Evolutionary conservation across 35 echinoderm and acorn worm genomes (phyloP), one percentile per base, ranked within the genome.

Genomic region (Nesometra sesokonis): DNA sequence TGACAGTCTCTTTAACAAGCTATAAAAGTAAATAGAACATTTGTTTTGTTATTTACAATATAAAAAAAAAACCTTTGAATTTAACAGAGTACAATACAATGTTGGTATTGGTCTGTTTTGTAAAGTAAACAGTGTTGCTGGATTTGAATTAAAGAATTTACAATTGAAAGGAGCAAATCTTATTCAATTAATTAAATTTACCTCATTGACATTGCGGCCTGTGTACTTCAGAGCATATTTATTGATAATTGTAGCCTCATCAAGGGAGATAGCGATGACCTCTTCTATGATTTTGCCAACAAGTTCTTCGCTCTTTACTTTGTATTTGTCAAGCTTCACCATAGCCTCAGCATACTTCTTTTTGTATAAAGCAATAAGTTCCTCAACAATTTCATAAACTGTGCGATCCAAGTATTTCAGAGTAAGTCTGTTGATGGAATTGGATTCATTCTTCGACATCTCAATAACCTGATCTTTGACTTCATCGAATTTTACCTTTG

Each of bases 171-270:
- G n/a, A n/a, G n/a, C n/a, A n/a, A n/a, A n/a, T n/a, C n/a, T n/a
- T n/a, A n/a, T n/a, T n/a, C 38, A 43, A 43, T 43, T 43, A 43
- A 43, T 7, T 15, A 4, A 81, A 80, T 90, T 93, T 38, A 97
- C 94, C 83, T 93, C 88, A 35, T 90, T 78, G 19, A 90, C 34
- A n/a, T 85, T 93, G 91, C 81, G 93, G 34, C 89, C 88, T 79
- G 88, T 76, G 52, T 84, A 93, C 76, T 89, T 89, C 46, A 87
- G 31, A 32, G 87, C 81, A 47, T 93, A 93, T 34, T 79, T 91
- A 83, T 97, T 97, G 82, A 97, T 34, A 29, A 85, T 46, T 35
- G 81, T 76, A 27, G 35, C 32, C 32, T 91, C 86, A 17, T 91
- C 85, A 29, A 88, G 46, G 85, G n/a, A 91, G 33, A 30, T 32